These are phyloP conservation scores for Hyperoplus immaculatus DNA, from an alignment of 2,797 vertebrate genomes.

Conservation along the genomic window DNA sequence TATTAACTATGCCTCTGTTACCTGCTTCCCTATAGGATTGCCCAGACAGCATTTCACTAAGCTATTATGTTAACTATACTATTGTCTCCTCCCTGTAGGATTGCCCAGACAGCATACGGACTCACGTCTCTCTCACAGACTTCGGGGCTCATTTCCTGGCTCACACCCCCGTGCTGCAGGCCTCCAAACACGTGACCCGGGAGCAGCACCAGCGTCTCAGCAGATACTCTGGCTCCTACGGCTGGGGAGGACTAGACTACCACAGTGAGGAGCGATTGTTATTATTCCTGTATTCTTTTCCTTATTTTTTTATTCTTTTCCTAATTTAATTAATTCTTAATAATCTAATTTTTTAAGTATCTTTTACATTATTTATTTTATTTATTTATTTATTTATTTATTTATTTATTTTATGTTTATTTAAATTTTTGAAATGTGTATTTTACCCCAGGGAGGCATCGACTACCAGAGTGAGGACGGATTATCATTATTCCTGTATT, in stretches of 20 bases:
- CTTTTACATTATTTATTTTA: neutral
- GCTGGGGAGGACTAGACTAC: slow-evolving; percentile 80
- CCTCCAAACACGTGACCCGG: slow-evolving; percentile 72
- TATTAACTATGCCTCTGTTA: too few species aligned
- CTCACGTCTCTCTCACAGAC: slow-evolving; percentile 42
- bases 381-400: neutral
- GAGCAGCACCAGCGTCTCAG: slow-evolving; percentile 79
- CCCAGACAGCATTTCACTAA: too few species aligned
- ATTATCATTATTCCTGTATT: neutral
- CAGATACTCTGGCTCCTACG: slow-evolving; percentile 76
- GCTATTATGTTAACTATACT: neutral
- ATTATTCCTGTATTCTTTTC: rapidly evolving
- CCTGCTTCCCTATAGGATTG: too few species aligned
- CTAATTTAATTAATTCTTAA: too few species aligned
- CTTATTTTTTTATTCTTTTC: too few species aligned
- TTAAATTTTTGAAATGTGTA: too few species aligned
- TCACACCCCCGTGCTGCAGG: slow-evolving; percentile 84
- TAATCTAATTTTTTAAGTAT: too few species aligned
- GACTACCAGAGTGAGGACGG: too few species aligned
- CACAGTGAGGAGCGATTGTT: slow-evolving; percentile 60
- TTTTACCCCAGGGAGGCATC: too few species aligned
- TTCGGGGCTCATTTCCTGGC: slow-evolving; percentile 69
- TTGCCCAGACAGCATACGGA: slow-evolving; percentile 60
- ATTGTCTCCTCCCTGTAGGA: slow-evolving; percentile 62
- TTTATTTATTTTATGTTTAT: too few species aligned